phyloP scores from a whole-genome alignment of 2,888 invertebrate genomes.

The Ennomos quercinarius region DNA sequence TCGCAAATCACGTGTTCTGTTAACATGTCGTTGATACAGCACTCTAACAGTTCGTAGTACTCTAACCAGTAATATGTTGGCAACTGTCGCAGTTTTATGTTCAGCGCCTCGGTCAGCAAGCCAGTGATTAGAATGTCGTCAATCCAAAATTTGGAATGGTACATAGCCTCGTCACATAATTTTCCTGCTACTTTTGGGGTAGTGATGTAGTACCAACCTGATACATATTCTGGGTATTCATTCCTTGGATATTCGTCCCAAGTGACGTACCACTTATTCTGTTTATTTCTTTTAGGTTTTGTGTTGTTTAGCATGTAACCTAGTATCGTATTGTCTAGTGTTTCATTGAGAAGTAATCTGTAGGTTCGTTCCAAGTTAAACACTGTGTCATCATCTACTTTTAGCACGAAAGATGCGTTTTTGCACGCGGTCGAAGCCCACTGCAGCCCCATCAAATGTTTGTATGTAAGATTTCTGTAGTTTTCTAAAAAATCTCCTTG shows the following conservation, averaged over 20 bases:
- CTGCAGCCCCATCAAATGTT: constrained; percentile 92
- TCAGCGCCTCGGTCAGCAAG: constrained; percentile 86
- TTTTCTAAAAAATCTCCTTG: constrained; percentile 92
- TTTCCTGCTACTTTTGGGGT: constrained; percentile 86
- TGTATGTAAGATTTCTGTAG: constrained; percentile 92
- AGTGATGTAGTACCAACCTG: constrained; percentile 94
- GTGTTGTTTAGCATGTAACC: constrained; percentile 89
- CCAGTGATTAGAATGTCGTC: constrained; percentile 96
- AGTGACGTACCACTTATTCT: constrained; percentile 93
- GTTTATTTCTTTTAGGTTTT: constrained; percentile 87
- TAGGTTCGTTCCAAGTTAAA: constrained; percentile 87
- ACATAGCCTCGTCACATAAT: constrained; percentile 83
- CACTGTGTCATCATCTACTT: constrained; percentile 93
- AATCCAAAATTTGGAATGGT: constrained; percentile 94
- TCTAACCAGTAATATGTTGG: constrained; percentile 87
- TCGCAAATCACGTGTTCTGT: constrained; percentile 87
- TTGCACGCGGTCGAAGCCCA: constrained; percentile 89
- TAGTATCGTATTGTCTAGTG: constrained; percentile 69
- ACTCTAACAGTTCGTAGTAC: constrained; percentile 89
- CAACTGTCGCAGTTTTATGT: constrained; percentile 85
- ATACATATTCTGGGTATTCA: constrained; percentile 90
- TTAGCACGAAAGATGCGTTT: constrained; percentile 87
- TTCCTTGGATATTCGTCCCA: constrained; percentile 86
- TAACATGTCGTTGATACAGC: constrained; percentile 88
- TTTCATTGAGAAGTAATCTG: constrained; percentile 47